Evolutionary conservation across 2,888 invertebrate genomes (phyloP), one percentile per base, ranked within the genome.

Genomic region (Epirrita christyi): DNA sequence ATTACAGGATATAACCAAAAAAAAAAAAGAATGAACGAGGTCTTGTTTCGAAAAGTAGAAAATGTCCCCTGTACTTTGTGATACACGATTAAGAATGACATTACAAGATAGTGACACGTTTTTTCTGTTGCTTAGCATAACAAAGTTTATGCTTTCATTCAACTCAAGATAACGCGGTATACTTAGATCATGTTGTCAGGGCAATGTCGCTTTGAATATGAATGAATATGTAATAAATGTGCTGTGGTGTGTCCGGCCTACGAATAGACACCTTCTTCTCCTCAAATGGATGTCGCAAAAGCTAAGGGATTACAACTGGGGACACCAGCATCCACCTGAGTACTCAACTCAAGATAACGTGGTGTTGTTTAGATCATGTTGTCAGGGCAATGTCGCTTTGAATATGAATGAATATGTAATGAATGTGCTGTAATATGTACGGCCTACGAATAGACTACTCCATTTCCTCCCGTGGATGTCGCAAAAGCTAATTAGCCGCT

Each of bases 101-200:
- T 14, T 11, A 38, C 14, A 9, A 28, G 14, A 11, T 8, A 29
- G 32, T 13, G 10, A 10, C 14, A 44, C 44, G 44, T 13, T 7
- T 29, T 3, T 8, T 8, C 11, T 37, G 32, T 32, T 32, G 8
- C 32, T 7, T 32, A 32, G 21, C 55, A 52, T 61, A 46, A 58
- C 48, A 54, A 43, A 49, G 56, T 61, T 61, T 59, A 63, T 63
- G 62, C 47, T 55, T 54, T 28, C 56, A 55, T 63, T 63, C 63
- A 63, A 56, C 63, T 63, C 58, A 45, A 45, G 48, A 55, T 59
- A 51, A 47, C 10, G 45, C 14, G 43, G 14, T 49, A 29, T 13
- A n/a, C n/a, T n/a, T n/a, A 36, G 50, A 55, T 40, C 60, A 49
- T 44, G 21, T 41, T 13, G 15, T 40, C 6, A 40, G 7, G 14